A percentile compares a stretch with the other conserved stretches of the same genome.
Evolutionary conservation across 2,113 vertebrate genomes (phyloP).

Genomic region (Lota lota): DNA sequence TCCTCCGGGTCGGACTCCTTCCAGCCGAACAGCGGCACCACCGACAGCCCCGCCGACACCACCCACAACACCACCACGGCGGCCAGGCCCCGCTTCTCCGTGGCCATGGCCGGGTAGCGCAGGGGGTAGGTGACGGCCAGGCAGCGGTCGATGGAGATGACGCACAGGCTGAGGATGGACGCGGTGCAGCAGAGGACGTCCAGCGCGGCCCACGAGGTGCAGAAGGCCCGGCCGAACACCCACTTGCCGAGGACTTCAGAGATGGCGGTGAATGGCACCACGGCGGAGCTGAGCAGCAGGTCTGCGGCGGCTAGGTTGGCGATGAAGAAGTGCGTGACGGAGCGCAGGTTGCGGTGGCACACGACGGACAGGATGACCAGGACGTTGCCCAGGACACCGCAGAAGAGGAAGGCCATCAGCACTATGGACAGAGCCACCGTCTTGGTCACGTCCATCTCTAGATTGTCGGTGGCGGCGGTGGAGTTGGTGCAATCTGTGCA

Average conservation of each 20-base stretch:
- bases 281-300: conserved; percentile 86
- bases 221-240: conserved; percentile 89
- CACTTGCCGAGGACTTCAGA: conserved; percentile 89
- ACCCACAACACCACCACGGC: conserved; percentile 85
- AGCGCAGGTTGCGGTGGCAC: conserved; percentile 88
- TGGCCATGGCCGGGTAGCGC: conserved; percentile 85
- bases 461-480: conserved; percentile 8
- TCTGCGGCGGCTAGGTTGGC: conserved; percentile 92
- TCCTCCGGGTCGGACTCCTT: conserved; percentile 87
- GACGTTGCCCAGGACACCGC: conserved; percentile 91
- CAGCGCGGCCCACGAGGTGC: conserved; percentile 90
- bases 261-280: conserved; percentile 93
- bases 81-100: conserved; percentile 77
- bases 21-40: conserved; percentile 94
- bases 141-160: conserved; percentile 95
- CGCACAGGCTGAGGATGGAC: conserved; percentile 92
- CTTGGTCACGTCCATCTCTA: conserved; percentile 76
- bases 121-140: conserved; percentile 92
- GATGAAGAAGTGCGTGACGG: conserved; percentile 92
- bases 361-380: conserved; percentile 91
- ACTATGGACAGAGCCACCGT: conserved; percentile 81
- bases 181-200: conserved; percentile 96
- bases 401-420: conserved; percentile 83
- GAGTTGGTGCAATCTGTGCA: conserved; percentile 85
- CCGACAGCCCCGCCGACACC: conserved; percentile 85